These are phyloP conservation scores for Microctenopoma steveboyesi DNA, from an alignment of 2,797 vertebrate species.

Conservation along the genomic window DNA sequence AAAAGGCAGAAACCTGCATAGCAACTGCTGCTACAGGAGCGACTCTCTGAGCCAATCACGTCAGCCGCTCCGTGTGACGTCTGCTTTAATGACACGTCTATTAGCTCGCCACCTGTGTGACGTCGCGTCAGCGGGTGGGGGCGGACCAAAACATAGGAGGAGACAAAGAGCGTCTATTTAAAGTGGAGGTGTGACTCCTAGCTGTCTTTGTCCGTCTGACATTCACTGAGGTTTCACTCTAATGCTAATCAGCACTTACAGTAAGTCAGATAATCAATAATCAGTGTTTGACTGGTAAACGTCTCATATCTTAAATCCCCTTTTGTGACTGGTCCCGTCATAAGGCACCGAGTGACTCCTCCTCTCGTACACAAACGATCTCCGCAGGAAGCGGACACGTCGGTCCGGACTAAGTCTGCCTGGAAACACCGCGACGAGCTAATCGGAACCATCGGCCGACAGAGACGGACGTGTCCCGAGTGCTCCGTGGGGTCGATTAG, in stretches of 20 bases:
- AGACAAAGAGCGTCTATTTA: not conserved
- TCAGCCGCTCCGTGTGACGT: conserved; percentile 62
- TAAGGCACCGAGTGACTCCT: conserved; percentile 18
- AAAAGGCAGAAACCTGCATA: conserved; percentile 64
- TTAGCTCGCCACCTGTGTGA: conserved; percentile 64
- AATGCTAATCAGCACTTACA: no score
- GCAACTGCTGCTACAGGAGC: conserved; percentile 63
- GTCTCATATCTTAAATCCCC: no score
- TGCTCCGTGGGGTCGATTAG: conserved; percentile 41
- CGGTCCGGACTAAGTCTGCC: conserved; percentile 67
- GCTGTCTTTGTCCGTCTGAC: not conserved
- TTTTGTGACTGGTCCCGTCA: not conserved
- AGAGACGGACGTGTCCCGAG: conserved; percentile 37
- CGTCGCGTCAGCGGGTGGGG: conserved; percentile 63
- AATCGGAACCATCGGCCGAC: conserved; percentile 51
- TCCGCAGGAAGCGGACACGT: conserved; percentile 32
- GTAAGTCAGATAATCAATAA: no score
- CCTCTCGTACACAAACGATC: not conserved
- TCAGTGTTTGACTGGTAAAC: no score
- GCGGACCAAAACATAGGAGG: not conserved
- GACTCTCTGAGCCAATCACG: conserved; percentile 73
- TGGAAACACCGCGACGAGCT: conserved; percentile 70
- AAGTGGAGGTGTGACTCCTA: conserved; percentile 11
- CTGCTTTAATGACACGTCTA: conserved; percentile 70
- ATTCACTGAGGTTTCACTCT: no score